Percentiles rank a stretch among this genome's conserved stretches.
Conservation (phyloP, 2,888 invertebrate genomes). For the Chymomyza amoena region DNA sequence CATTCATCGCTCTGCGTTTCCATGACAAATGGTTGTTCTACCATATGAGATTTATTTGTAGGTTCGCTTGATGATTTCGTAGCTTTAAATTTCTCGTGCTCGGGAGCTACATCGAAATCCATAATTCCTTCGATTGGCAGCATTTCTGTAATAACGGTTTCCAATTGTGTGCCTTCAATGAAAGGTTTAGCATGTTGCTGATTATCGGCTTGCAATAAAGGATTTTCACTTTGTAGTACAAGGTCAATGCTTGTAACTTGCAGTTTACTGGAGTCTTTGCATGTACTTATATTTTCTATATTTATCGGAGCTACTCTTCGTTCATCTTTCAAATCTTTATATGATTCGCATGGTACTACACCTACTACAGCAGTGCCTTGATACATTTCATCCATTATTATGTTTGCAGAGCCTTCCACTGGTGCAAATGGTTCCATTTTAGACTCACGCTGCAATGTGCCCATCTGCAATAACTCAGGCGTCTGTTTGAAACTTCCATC, state of each 20-base stretch:
- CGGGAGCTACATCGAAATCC: slow-evolving; percentile 17
- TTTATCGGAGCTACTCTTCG: slow-evolving; percentile 4
- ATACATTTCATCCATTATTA: slow-evolving; percentile 44
- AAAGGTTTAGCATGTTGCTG: slow-evolving; percentile 49
- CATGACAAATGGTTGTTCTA: slow-evolving; percentile 30
- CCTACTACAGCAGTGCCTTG: slow-evolving; percentile 48
- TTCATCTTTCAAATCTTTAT: slow-evolving; percentile 24
- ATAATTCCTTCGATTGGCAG: slow-evolving; percentile 53
- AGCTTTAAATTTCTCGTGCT: slow-evolving; percentile 13
- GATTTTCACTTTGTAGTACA: slow-evolving; percentile 57
- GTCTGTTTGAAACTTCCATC: slow-evolving; percentile 44
- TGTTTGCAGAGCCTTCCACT: slow-evolving; percentile 34
- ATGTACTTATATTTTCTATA: slow-evolving; percentile 20
- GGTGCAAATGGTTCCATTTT: slow-evolving; percentile 21
- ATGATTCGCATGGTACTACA: slow-evolving; percentile 46
- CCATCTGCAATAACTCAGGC: slow-evolving; percentile 38
- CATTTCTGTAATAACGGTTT: slow-evolving; percentile 57
- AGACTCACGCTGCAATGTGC: slow-evolving; percentile 55
- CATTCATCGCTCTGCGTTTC: slow-evolving; percentile 40
- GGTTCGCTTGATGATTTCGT: slow-evolving; percentile 10
- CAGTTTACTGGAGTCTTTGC: slow-evolving; percentile 39
- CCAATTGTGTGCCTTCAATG: slow-evolving; percentile 62
- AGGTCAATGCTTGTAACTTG: slow-evolving; percentile 44
- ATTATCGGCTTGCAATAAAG: slow-evolving; percentile 12
- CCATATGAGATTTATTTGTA: slow-evolving; percentile 36